Conservation (phyloP, 92 coral and sea anemone species). For the Actinostola sp. region DNA sequence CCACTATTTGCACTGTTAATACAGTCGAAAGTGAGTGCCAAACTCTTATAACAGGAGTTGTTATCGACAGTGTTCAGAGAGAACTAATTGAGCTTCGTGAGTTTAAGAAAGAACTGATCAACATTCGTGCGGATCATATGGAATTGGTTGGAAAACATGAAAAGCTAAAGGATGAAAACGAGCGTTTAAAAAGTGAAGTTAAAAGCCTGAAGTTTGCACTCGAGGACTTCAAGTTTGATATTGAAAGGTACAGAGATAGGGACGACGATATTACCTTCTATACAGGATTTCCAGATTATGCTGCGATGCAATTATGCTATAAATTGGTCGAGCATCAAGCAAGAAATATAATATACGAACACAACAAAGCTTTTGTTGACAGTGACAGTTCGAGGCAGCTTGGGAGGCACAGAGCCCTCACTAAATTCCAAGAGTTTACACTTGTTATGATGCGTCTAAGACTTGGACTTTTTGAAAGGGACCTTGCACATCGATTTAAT, state of each 20-base stretch:
- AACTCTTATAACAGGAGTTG: neutral
- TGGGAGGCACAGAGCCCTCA: conserved; percentile 28
- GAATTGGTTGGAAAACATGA: conserved; percentile 3
- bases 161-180: conserved; percentile 22
- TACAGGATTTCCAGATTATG: conserved; percentile 26
- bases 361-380: conserved; percentile 1
- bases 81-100: neutral
- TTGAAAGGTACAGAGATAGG: conserved; percentile 24
- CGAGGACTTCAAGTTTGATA: no score
- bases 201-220: conserved; percentile 14
- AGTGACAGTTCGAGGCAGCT: neutral
- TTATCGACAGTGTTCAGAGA: neutral
- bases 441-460: conserved; percentile 3
- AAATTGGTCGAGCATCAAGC: conserved; percentile 17
- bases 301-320: conserved; percentile 6
- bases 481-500: conserved; percentile 26
- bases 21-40: neutral
- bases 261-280: conserved; percentile 32
- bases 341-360: conserved; percentile 20
- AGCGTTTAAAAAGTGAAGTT: conserved; percentile 16
- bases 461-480: conserved; percentile 12
- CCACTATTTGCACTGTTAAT: no score
- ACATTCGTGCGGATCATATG: neutral
- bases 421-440: conserved; percentile 28
- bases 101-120: neutral